Evolutionary conservation across 2,113 vertebrate genomes (phyloP).

Genomic region (Gavialis gangeticus): DNA sequence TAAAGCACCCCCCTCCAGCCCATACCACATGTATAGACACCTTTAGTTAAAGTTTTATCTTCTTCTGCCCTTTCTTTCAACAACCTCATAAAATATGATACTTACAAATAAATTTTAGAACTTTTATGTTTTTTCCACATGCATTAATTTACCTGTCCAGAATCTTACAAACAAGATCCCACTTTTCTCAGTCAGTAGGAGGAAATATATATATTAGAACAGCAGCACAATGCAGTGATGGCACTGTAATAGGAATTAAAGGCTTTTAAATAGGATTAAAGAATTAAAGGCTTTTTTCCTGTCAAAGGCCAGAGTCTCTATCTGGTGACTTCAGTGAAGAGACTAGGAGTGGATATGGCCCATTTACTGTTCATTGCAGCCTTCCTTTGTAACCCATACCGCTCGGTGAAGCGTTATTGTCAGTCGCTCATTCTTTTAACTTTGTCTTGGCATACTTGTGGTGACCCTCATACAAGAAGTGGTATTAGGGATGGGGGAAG

Average conservation of each 20-base stretch:
- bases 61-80: background rate
- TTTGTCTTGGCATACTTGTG: background rate
- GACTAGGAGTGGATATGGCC: background rate
- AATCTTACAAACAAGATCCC: background rate
- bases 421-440: background rate
- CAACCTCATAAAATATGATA: background rate
- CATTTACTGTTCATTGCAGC: background rate
- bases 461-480: background rate
- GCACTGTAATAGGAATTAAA: too few species aligned
- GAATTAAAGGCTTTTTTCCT: too few species aligned
- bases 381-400: background rate
- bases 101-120: too few species aligned
- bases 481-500: background rate
- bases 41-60: background rate
- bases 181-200: too few species aligned
- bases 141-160: background rate
- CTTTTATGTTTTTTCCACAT: background rate
- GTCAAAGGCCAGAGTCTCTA: too few species aligned
- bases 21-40: too few species aligned
- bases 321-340: background rate
- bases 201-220: too few species aligned
- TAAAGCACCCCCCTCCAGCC: too few species aligned
- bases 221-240: too few species aligned
- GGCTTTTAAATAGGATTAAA: too few species aligned
- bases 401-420: background rate